Percentiles rank a stretch among this genome's conserved stretches.
Conservation (phyloP, 2,797 vertebrate species). For the Oryzias dopingdopingensis region DNA sequence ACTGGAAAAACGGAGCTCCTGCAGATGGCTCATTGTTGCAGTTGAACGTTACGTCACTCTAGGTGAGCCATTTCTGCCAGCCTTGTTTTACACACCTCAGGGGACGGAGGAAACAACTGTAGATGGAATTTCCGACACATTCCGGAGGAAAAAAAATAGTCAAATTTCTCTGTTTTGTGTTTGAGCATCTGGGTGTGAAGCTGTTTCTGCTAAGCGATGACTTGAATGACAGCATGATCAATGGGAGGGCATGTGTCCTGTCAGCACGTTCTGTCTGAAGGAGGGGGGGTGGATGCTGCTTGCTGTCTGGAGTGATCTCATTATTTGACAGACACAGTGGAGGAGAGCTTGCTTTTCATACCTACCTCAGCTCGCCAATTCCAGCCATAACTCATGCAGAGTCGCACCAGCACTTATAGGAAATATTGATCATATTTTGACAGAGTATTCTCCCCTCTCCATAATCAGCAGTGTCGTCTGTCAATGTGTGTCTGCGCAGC, state of each 20-base stretch:
- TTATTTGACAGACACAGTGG: conserved; percentile 73
- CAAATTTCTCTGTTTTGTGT: conserved; percentile 2
- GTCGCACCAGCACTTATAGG: conserved; percentile 60
- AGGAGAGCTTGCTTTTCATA: conserved; percentile 49
- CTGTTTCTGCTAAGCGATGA: conserved; percentile 23
- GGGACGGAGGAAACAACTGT: conserved; percentile 42
- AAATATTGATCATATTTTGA: conserved; percentile 76
- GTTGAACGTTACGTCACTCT: conserved; percentile 60
- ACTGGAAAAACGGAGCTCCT: conserved; percentile 59
- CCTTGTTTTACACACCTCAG: conserved; percentile 50
- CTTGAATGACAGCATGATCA: conserved; percentile 68
- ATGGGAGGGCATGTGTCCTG: conserved; percentile 68
- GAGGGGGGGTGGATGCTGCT: conserved; percentile 12
- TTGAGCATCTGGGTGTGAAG: not conserved
- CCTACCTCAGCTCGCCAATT: conserved; percentile 53
- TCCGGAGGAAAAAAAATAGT: not conserved
- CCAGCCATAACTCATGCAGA: conserved; percentile 67
- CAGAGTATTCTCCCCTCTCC: conserved; percentile 67
- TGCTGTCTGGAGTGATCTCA: conserved; percentile 73
- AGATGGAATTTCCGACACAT: conserved; percentile 14
- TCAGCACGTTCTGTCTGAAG: conserved; percentile 63
- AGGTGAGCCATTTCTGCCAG: conserved; percentile 49
- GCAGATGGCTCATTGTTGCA: conserved; percentile 64
- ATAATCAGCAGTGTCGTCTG: conserved; percentile 61
- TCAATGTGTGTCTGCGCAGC: conserved; percentile 26